These are phyloP conservation scores for Sarotherodon lohbergeri DNA, from an alignment of 2,113 vertebrate genomes.

Conservation along the genomic window DNA sequence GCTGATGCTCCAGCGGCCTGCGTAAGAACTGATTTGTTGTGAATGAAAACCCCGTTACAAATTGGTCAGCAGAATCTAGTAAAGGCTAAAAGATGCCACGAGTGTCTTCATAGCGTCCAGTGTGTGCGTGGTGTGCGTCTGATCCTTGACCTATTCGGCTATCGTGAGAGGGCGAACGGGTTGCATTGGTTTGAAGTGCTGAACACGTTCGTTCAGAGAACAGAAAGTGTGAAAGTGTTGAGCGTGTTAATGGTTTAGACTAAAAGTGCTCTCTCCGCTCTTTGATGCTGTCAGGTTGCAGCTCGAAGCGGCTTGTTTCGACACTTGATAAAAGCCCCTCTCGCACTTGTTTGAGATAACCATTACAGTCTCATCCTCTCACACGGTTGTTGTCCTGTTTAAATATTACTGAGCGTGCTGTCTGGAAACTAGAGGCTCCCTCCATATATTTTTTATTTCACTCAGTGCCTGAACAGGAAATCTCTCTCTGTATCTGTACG, in stretches of 20 bases:
- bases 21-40: not conserved
- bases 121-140: fast-evolving
- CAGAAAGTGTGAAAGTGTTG: not conserved
- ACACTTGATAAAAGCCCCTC: not conserved
- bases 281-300: not conserved
- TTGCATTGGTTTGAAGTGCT: not conserved
- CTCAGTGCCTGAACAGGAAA: not conserved
- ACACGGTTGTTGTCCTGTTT: not conserved
- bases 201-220: not conserved
- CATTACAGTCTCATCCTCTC: not conserved
- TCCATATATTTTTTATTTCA: not conserved
- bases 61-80: fast-evolving
- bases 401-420: not conserved
- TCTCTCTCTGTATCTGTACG: not conserved
- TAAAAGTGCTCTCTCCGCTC: not conserved
- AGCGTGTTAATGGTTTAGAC: not conserved
- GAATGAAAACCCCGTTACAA: not conserved
- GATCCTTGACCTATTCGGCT: not conserved
- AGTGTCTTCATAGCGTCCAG: not conserved
- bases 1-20: fast-evolving
- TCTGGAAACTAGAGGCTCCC: not conserved
- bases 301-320: not conserved
- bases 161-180: not conserved
- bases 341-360: not conserved
- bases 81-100: not conserved